Percentiles rank a stretch among this genome's conserved stretches.
These are phyloP conservation scores for Tringa solitaria DNA, from an alignment of 2,113 vertebrate genomes.

Conservation along the genomic window DNA sequence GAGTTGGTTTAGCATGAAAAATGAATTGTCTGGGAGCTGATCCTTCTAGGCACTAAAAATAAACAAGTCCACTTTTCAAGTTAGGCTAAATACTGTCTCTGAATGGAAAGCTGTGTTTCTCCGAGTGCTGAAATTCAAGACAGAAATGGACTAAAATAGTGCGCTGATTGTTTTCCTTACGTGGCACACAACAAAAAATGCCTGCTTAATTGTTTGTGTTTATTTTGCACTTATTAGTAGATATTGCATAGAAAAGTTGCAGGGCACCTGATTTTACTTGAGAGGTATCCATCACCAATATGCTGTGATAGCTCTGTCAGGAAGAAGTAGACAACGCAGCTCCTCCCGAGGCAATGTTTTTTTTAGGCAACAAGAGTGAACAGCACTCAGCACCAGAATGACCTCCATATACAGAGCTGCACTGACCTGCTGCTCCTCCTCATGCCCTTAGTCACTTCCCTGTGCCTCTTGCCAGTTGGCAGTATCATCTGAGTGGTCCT, in stretches of 20 bases:
- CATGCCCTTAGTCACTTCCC: not conserved
- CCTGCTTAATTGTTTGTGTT: not conserved
- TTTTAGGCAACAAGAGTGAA: not conserved
- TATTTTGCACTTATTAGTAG: not conserved
- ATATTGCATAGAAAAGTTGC: not conserved
- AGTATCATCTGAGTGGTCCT: not conserved
- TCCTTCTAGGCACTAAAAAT: conserved; percentile 11
- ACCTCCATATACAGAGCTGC: not conserved
- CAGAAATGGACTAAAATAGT: not conserved
- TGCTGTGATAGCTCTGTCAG: not conserved
- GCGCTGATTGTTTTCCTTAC: not conserved
- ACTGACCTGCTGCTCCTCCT: not conserved
- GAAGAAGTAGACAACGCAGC: not conserved
- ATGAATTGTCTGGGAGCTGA: conserved; percentile 24
- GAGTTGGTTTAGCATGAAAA: conserved; percentile 26
- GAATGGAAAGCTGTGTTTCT: not conserved
- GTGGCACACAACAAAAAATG: not conserved
- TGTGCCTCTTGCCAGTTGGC: not conserved
- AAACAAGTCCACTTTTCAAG: not conserved
- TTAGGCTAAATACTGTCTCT: not conserved
- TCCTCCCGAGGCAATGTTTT: fast-evolving
- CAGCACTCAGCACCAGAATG: not conserved
- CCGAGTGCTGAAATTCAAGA: not conserved
- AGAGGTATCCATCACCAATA: not conserved
- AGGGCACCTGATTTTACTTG: not conserved